Conservation (phyloP, 2,888 invertebrate genomes). For the Tenthredo amoena region DNA sequence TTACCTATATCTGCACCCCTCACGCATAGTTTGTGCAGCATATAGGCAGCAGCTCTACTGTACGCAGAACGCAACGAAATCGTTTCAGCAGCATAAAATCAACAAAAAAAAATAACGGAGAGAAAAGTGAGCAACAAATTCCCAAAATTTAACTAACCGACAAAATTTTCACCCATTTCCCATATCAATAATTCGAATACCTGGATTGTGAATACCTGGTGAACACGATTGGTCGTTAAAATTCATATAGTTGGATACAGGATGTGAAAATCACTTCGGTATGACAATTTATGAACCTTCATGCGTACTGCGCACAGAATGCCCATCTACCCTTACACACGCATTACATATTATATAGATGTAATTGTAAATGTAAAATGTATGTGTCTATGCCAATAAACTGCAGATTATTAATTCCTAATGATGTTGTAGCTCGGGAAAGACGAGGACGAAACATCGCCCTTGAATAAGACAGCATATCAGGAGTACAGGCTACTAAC, state of each 20-base stretch:
- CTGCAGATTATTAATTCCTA: constrained; percentile 14
- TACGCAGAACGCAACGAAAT: constrained; percentile 29
- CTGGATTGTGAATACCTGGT: background rate
- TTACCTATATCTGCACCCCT: background rate
- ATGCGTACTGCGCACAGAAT: constrained; percentile 22
- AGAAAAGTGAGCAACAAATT: background rate
- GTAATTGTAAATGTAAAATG: background rate
- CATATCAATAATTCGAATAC: background rate
- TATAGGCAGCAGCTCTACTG: constrained; percentile 3
- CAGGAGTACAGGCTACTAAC: constrained; percentile 88
- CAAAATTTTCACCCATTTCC: background rate
- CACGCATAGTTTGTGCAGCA: background rate
- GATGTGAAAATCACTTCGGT: background rate
- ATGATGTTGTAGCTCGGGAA: constrained; percentile 61
- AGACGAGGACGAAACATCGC: constrained; percentile 66
- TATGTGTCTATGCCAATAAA: background rate
- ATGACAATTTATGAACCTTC: background rate
- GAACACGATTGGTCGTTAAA: background rate
- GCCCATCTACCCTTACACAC: background rate
- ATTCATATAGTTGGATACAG: background rate
- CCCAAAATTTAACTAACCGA: constrained; percentile 1
- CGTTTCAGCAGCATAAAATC: background rate
- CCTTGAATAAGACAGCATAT: constrained; percentile 65
- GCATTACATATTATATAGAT: constrained; percentile 14
- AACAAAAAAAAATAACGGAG: background rate